Evolutionary conservation across 1,140 invertebrate genomes (phyloP).

Genomic region (Asbolus verrucosus): DNA sequence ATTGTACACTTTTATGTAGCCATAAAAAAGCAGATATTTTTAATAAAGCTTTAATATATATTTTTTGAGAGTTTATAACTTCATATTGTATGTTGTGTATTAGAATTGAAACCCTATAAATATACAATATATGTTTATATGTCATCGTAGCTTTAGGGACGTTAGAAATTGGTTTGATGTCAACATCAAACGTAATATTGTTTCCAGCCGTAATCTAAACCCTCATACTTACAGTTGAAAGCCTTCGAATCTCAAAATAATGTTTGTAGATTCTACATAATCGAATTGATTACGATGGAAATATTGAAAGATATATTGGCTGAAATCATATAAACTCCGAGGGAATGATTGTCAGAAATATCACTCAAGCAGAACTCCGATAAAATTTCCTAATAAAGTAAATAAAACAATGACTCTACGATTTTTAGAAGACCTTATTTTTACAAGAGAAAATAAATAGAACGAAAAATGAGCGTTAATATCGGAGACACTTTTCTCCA

Average conservation of each 20-base stretch:
- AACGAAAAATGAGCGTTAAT: too few relatives aligned
- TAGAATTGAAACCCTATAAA: conserved; percentile 20
- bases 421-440: too few relatives aligned
- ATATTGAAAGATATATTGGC: conserved; percentile 4
- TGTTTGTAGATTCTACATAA: conserved; percentile 18
- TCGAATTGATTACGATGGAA: not conserved
- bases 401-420: too few relatives aligned
- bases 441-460: too few relatives aligned
- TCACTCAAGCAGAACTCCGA: too few relatives aligned
- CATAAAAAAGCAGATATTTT: conserved; percentile 10
- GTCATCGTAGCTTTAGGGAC: conserved; percentile 5
- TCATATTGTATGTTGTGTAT: not conserved
- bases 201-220: conserved; percentile 12
- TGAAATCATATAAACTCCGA: conserved; percentile 4
- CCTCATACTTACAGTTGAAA: conserved; percentile 21
- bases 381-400: too few relatives aligned
- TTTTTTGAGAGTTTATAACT: conserved; percentile 18
- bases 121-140: conserved; percentile 6
- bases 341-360: too few relatives aligned
- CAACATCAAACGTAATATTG: conserved; percentile 29
- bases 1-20: conserved; percentile 1
- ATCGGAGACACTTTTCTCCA: too few relatives aligned
- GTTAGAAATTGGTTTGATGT: conserved; percentile 28
- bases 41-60: conserved; percentile 19
- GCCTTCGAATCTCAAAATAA: conserved; percentile 3